Evolutionary conservation across 2,113 vertebrate species (phyloP), one percentile per base, ranked within the genome.

Genomic region (Eulemur rufifrons): DNA sequence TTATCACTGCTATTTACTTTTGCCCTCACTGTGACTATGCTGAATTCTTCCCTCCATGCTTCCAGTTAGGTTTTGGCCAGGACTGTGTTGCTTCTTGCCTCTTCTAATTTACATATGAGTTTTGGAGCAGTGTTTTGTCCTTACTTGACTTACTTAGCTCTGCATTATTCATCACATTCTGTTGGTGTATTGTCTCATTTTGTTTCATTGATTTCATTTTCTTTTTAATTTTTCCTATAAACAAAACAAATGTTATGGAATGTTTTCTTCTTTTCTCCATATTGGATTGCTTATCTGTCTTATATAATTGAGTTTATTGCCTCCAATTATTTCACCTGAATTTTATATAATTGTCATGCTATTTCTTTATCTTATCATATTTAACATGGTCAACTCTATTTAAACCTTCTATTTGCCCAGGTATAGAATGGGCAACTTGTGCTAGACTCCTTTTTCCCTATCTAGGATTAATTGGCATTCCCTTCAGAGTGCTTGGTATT

Each of bases 141-240:
- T 71, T 71, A 83, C 12, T 9, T 73, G 84, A 84, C 37, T 66
- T 11, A 93, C 18, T 89, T 86, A 80, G 21, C 17, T 42, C 21
- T 78, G 34, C n/a, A 61, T 91, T 85, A 73, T 50, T 91, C 45
- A 64, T 78, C 45, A 59, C 29, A 88, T 91, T 80, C 54, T 59
- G 27, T 88, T 94, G 77, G 50, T 34, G 2, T 45, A 74, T 54
- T 85, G 34, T 88, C 52, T 83, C 52, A 56, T 74, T 81, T 86
- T 89, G 23, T 86, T 86, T 45, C 59, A 47, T n/a, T 81, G 59
- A 86, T 27, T 93, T 91, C 13, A 66, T 80, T 85, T 90, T 82
- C 59, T 90, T 93, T 82, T 47, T 29, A 64, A 45, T 86, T 81
- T 94, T 78, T 91, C 34, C 47, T 86, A 23, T 56, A 66, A 88